Evolutionary conservation across 2,113 vertebrate genomes (phyloP), one percentile per base, ranked within the genome.

Genomic region (Excalfactoria chinensis): DNA sequence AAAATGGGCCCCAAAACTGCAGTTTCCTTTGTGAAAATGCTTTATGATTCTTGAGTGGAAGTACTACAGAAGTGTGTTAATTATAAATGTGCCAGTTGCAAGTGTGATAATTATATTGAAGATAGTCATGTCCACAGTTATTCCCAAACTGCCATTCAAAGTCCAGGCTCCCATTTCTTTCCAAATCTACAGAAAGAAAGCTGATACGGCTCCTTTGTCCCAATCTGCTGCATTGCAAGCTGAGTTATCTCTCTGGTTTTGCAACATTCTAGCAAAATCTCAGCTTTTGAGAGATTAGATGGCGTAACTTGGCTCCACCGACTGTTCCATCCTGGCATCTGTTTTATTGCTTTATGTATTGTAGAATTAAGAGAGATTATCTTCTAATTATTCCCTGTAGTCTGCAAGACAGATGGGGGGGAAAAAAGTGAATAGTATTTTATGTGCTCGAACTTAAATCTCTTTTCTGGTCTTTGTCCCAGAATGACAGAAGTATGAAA

Each of bases 251-350:
- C 84, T 72, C 84, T 93, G 75, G 75, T 96, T 95, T 96, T 94
- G 94, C 94, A 96, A 96, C 94, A 75, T 74, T 91, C 82, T 17
- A 86, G 76, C 75, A 93, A 96, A 94, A 95, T 91, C 93, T 84
- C 62, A 74, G 93, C 72, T 86, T 96, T 78, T 92, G 91, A 93
- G 88, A 89, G 95, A 84, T 96, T 93, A 91, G 87, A 49, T 95
- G 91, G 85, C 3, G 72, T 84, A 94, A 94, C 58, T 89, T 77
- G 85, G 82, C 82, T 89, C 51, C 82, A 91, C 75, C 43, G 43
- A 84, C 68, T 9, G 0, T 84, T 92, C 87, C 56, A 2, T 81
- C 68, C 78, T 87, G 79, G 91, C 93, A 96, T 93, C 87, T 96
- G 87, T 84, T 96, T 95, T 93, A 96, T 93, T 95, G 89, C 82